phyloP scores from a whole-genome alignment of 2,113 vertebrate genomes.

The Mastomys natalensis region DNA sequence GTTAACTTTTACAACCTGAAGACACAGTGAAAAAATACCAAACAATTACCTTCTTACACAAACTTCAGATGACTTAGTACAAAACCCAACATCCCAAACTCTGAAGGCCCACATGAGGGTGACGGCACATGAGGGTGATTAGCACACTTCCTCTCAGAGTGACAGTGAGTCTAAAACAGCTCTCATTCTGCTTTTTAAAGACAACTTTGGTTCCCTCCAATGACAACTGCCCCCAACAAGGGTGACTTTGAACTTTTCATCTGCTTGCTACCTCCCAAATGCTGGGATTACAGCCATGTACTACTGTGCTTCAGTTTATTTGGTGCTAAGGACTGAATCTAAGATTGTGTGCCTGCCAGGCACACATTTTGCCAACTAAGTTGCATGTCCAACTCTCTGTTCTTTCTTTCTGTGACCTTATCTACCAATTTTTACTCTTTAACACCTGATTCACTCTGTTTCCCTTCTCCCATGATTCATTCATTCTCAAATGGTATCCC shows the following conservation, averaged over 20 bases:
- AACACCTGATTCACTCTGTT: neutral
- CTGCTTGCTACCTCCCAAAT: neutral
- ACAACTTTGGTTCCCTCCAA: neutral
- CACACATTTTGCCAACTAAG: neutral
- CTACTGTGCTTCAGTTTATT: neutral
- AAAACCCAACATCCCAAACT: neutral
- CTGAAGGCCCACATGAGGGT: neutral
- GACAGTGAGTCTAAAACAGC: constrained; percentile 28
- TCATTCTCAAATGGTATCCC: neutral
- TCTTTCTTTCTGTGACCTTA: constrained; percentile 3
- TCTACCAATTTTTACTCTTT: constrained; percentile 26
- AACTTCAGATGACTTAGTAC: constrained; percentile 48
- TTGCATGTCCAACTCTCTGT: neutral
- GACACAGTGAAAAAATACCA: constrained; percentile 58
- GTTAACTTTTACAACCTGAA: constrained; percentile 88
- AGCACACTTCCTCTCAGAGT: constrained; percentile 1
- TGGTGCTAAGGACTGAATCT: neutral
- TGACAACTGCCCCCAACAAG: neutral
- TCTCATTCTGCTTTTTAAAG: neutral
- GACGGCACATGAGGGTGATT: no score
- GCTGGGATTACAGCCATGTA: neutral
- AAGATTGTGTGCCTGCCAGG: neutral
- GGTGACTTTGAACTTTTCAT: neutral
- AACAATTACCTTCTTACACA: constrained; percentile 55
- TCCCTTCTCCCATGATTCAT: neutral